Base-by-base conservation (phyloP, 64 coral and sea anemone species). In the Dendrophyllia cribrosa region DNA sequence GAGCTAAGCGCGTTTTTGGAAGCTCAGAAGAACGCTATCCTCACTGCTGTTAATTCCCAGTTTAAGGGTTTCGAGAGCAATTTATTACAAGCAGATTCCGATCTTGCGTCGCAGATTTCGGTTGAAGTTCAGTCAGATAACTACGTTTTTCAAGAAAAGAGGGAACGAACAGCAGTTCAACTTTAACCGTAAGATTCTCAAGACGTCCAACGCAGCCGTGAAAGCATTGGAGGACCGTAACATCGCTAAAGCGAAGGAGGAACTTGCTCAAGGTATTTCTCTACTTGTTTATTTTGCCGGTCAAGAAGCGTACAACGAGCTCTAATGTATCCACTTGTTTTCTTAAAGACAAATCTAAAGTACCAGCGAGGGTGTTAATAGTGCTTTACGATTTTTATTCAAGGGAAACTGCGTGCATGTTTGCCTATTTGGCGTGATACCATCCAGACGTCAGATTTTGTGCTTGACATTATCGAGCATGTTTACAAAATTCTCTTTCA, bases 151-250 rank as follows among this genome's bases (percentile, higher is more conserved):
- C 16, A 87, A 52, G 43, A 87, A 87, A 45, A 87, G 69, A 58
- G 84, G 84, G 17, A 87, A 72, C 50, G 65, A 87, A 10, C 84
- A 87, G 24, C 65, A 73, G 46, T 87, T 72, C 50, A 52, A 87
- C 34, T 72, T 73, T 4, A 72, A 87, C 66, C 66, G 49, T 9
- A 87, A 87, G 66, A 51, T 72, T 13, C 45, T 87, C 23, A 87
- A 87, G 20, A 72, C 17, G 61, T 64, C 61, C 61, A 64, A 64
- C 55, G 16, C 11, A 64, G 61, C 61, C 6, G 9, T 64, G 0
- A 64, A 64, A 17, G 61, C 61, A 16, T 64, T 64, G 61, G 61
- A 16, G 61, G 61, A 17, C 7, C 12, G 61, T 64, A 11, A 64
- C 19, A 16, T 64, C 15, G 12, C 61, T 64, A 64, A 19, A 64